Percentiles rank a stretch among this genome's conserved stretches.
phyloP scores from a whole-genome alignment of 37 sponge, comb jelly and placozoan species.

The Ianthella basta region DNA sequence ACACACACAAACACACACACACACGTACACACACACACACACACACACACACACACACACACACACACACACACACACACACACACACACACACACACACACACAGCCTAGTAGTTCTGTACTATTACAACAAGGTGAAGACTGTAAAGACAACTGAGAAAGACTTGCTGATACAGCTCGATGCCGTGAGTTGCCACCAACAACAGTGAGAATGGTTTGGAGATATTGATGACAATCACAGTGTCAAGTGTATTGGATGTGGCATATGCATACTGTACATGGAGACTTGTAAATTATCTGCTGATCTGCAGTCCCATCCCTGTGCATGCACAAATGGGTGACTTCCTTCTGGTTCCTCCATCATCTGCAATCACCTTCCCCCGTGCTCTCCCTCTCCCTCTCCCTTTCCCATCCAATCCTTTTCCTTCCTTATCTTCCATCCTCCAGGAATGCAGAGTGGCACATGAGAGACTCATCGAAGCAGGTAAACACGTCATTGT shows the following conservation, averaged over 20 bases:
- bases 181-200: conserved; percentile 3
- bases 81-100: background rate
- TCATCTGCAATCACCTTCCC: too few relatives aligned
- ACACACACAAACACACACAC: conserved; percentile 34
- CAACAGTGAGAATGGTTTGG: background rate
- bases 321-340: too few relatives aligned
- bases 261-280: too few relatives aligned
- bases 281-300: too few relatives aligned
- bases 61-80: background rate
- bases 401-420: too few relatives aligned
- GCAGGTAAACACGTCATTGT: background rate
- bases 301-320: too few relatives aligned
- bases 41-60: conserved; percentile 30
- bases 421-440: background rate
- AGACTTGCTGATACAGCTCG: conserved; percentile 12
- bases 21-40: conserved; percentile 32
- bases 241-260: too few relatives aligned
- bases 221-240: too few relatives aligned
- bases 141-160: background rate
- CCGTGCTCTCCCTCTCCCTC: too few relatives aligned
- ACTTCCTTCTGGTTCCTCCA: too few relatives aligned
- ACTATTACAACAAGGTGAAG: background rate
- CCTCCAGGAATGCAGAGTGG: background rate
- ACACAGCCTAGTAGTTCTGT: background rate
- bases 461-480: background rate